Conservation (phyloP, 2,113 vertebrate genomes). For the Psilopsiagon aymara region DNA sequence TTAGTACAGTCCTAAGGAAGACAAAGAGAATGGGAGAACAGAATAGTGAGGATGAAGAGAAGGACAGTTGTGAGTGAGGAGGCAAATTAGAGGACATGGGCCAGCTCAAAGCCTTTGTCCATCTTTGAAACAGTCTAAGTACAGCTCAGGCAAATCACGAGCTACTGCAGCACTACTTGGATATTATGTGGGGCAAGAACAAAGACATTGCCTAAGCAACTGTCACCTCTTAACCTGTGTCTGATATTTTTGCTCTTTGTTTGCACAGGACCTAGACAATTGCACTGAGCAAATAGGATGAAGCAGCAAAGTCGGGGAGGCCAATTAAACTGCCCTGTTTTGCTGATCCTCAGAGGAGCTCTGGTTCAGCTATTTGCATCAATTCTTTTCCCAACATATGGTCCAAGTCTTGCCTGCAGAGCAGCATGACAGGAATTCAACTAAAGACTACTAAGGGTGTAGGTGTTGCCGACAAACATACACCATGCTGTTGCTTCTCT, state of each 20-base stretch:
- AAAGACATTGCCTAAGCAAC: background rate
- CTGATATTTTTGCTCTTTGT: background rate
- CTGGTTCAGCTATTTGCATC: background rate
- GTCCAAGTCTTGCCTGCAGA: background rate
- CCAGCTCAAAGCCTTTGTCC: background rate
- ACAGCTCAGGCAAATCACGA: background rate
- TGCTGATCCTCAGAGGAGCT: background rate
- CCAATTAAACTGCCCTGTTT: background rate
- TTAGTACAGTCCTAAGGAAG: background rate
- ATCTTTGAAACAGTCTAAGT: background rate
- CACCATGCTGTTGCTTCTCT: background rate
- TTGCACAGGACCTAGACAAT: background rate
- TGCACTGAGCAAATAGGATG: background rate
- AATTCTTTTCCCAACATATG: background rate
- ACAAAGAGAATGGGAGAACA: background rate
- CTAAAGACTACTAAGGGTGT: background rate
- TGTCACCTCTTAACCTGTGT: background rate
- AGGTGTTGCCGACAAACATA: constrained; percentile 16
- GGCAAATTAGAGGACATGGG: background rate
- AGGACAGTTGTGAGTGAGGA: background rate
- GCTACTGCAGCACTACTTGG: background rate
- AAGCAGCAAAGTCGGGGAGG: background rate
- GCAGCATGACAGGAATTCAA: background rate
- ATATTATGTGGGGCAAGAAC: background rate
- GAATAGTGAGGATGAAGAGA: background rate